Evolutionary conservation across 2,113 vertebrate genomes (phyloP).

Genomic region (Rallus limicola): DNA sequence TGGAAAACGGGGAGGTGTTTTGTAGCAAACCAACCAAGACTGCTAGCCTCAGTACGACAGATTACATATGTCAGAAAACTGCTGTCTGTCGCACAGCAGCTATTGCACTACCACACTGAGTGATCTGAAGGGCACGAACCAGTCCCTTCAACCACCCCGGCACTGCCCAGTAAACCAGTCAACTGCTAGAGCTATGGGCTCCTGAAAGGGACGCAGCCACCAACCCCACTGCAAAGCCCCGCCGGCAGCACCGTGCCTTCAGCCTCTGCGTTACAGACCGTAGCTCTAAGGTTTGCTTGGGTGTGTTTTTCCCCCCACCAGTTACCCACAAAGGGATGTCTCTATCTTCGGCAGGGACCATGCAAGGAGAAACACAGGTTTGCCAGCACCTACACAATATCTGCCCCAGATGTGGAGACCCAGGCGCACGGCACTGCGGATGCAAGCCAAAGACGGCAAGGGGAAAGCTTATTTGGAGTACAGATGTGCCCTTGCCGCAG

Average conservation of each 20-base stretch:
- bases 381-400: not conserved
- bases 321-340: not conserved
- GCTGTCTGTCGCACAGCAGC: not conserved
- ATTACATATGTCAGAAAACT: not conserved
- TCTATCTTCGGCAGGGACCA: not conserved
- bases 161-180: not conserved
- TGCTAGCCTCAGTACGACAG: not conserved
- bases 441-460: not conserved
- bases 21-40: fast-evolving
- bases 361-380: not conserved
- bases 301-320: not conserved
- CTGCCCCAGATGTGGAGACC: not conserved
- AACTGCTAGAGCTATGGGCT: not conserved
- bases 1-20: fast-evolving
- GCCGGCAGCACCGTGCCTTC: fast-evolving
- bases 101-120: not conserved
- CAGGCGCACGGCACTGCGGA: not conserved
- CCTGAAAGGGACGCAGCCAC: not conserved
- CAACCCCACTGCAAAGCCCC: not conserved
- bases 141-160: not conserved
- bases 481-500: not conserved
- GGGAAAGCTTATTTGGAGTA: not conserved
- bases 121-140: not conserved
- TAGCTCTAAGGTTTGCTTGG: not conserved
- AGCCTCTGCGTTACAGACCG: not conserved